phyloP scores from a whole-genome alignment of 2,888 invertebrate genomes.

The Blastobasis adustella region DNA sequence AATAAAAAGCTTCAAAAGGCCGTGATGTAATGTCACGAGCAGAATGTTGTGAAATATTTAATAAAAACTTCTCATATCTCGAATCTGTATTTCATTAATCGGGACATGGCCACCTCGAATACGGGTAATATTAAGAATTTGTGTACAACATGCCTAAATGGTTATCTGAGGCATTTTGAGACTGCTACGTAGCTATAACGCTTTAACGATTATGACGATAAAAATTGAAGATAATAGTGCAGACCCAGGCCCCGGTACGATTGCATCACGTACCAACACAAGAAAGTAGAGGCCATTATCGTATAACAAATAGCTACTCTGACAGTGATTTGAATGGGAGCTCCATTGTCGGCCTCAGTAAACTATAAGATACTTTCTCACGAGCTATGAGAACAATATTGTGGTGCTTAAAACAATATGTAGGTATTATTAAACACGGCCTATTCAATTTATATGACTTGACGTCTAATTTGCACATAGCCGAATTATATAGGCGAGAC shows the following conservation, averaged over 20 bases:
- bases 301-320: constrained; percentile 4
- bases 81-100: constrained; percentile 19
- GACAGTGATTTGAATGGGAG: constrained; percentile 22
- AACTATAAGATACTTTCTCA: constrained; percentile 31
- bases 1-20: constrained; percentile 24
- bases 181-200: neutral
- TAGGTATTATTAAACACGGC: no score
- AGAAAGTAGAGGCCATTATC: constrained; percentile 8
- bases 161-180: neutral
- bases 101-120: neutral
- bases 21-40: constrained; percentile 30
- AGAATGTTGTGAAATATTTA: constrained; percentile 34
- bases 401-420: no score
- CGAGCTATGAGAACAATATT: constrained; percentile 7
- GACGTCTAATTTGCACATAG: no score
- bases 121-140: no score
- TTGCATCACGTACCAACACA: constrained; percentile 7
- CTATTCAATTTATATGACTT: no score
- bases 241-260: neutral
- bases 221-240: constrained; percentile 4
- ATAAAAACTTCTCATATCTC: constrained; percentile 30
- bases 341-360: constrained; percentile 28
- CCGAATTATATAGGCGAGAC: no score
- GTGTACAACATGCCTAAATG: no score
- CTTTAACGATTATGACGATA: constrained; percentile 7